Percentiles rank a stretch among this genome's conserved stretches.
phyloP scores from a whole-genome alignment of 1,140 invertebrate genomes.

The Calephelis nemesis region DNA sequence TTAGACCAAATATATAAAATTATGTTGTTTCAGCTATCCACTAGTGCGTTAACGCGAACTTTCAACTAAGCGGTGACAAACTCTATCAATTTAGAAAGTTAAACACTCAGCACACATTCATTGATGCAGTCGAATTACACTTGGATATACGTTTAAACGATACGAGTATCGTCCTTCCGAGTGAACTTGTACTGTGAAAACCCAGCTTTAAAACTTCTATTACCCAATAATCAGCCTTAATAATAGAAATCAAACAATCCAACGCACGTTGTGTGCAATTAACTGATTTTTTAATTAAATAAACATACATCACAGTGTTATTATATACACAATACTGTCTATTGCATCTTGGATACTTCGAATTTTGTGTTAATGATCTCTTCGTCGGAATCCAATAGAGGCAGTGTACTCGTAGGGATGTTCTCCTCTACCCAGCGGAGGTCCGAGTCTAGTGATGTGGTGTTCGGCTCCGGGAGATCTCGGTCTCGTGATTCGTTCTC shows the following conservation, averaged over 20 bases:
- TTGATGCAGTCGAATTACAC: no score
- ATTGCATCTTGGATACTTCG: constrained; percentile 96
- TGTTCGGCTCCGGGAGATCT: constrained; percentile 42
- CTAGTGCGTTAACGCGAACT: no score
- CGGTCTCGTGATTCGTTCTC: constrained; percentile 40
- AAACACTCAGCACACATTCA: no score
- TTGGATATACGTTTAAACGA: no score
- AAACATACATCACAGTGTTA: constrained; percentile 42
- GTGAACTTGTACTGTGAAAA: no score
- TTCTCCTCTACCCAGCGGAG: constrained; percentile 96
- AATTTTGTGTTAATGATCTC: constrained; percentile 93
- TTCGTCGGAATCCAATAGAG: constrained; percentile 93
- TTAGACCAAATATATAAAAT: no score
- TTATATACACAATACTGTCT: constrained; percentile 48
- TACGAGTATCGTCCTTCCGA: no score
- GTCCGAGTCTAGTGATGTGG: constrained; percentile 85
- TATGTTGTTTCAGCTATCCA: no score
- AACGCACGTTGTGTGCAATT: neutral
- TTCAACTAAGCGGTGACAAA: no score
- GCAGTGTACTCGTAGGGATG: constrained; percentile 89
- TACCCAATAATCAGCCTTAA: neutral
- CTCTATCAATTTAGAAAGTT: no score
- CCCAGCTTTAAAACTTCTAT: no score
- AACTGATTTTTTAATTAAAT: constrained; percentile 37
- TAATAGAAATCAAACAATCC: neutral